phyloP scores from a whole-genome alignment of 2,888 invertebrate genomes.

The Drosophila formosana region DNA sequence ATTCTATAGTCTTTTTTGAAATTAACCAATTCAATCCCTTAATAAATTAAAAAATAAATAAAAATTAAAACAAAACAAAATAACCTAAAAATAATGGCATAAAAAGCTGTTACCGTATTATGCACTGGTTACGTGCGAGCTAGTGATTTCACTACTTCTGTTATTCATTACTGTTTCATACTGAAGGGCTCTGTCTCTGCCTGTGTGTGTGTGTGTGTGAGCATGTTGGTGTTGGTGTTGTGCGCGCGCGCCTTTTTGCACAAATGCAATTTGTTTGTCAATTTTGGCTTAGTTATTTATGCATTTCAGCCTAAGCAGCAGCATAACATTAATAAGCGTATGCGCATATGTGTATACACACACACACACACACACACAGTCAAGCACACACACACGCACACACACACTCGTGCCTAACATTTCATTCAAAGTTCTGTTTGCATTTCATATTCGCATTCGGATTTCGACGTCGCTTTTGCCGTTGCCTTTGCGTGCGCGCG shows the following conservation, averaged over 20 bases:
- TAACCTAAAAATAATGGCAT: too few species aligned
- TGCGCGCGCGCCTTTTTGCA: slow-evolving; percentile 66
- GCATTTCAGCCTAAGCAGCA: slow-evolving; percentile 37
- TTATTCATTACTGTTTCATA: too few species aligned
- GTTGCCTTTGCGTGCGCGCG: slow-evolving; percentile 37
- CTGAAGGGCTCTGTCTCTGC: not conserved
- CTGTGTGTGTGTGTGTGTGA: slow-evolving; percentile 23
- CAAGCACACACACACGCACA: not conserved
- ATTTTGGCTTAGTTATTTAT: slow-evolving; percentile 52
- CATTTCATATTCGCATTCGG: slow-evolving; percentile 30
- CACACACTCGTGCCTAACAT: slow-evolving; percentile 14
- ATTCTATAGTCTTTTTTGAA: too few species aligned
- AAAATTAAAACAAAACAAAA: too few species aligned
- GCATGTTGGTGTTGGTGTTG: slow-evolving; percentile 37
- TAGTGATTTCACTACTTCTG: too few species aligned
- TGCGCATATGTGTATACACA: slow-evolving; percentile 3
- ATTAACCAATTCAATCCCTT: too few species aligned
- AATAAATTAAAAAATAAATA: too few species aligned
- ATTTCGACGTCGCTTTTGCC: slow-evolving; percentile 8
- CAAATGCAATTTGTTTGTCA: slow-evolving; percentile 67
- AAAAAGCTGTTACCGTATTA: too few species aligned
- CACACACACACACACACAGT: not conserved
- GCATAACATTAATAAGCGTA: slow-evolving; percentile 26
- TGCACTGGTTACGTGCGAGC: too few species aligned
- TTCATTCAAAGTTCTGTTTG: slow-evolving; percentile 60